Evolutionary conservation across 2,888 invertebrate genomes (phyloP), one percentile per base, ranked within the genome.

Genomic region (Teleiodes luculella): DNA sequence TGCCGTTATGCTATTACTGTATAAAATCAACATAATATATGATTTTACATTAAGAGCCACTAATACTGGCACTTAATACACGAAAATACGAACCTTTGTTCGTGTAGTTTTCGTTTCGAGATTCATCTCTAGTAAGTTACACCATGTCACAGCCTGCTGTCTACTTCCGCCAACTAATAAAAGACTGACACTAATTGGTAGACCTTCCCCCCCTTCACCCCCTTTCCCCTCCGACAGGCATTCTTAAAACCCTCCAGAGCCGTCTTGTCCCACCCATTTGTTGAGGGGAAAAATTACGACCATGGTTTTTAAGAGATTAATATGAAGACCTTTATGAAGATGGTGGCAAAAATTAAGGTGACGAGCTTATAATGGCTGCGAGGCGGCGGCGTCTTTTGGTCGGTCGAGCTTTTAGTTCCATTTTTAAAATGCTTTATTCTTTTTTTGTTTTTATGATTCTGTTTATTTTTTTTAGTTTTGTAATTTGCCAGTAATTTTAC

Each of bases 141-240:
- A n/a, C n/a, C 11, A 35, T 35, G 10, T 35, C n/a, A 35, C 35
- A 35, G n/a, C 35, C 35, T n/a, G 31, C 31, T 31, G 11, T 35
- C 46, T 30, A 46, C 46, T 30, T 30, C 30, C 46, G 46, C 24
- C n/a, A 30, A 14, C 46, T 46, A 46, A 30, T 36, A 48, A 35
- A 48, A 48, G 48, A 48, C 35, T 48, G 48, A 48, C 48, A 48
- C 20, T 48, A 48, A 48, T 48, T 48, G 48, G 48, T 18, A 10
- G 24, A 20, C 35, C 20, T 33, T 18, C 20, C 18, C 35, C n/a
- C 35, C 35, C n/a, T n/a, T 35, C 35, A 4, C n/a, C n/a, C 35
- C n/a, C n/a, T n/a, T 41, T 20, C 11, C 39, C 18, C 20, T 10
- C 39, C 3, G 39, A 11, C 20, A 6, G 14, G 39, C 39, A 18